Conservation (phyloP, 2,888 invertebrate species). For the Apeira syringaria region DNA sequence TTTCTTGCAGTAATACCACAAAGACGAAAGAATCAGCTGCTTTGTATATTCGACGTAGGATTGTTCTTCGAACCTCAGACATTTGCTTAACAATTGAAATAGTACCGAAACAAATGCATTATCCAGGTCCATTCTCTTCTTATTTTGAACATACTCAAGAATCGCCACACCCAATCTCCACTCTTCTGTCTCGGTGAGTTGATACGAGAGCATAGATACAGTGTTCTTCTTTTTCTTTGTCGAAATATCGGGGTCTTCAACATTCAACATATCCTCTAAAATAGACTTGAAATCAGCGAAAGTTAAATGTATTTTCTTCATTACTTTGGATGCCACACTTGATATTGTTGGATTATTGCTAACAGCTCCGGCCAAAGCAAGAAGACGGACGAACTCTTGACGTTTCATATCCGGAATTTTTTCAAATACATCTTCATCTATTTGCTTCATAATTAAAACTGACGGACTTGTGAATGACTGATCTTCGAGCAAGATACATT, state of each 20-base stretch:
- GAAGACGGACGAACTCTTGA: conserved; percentile 73
- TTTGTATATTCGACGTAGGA: conserved; percentile 93
- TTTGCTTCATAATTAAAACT: conserved; percentile 81
- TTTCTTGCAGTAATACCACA: conserved; percentile 88
- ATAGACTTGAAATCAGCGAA: conserved; percentile 84
- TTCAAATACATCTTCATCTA: conserved; percentile 81
- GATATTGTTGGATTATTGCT: conserved; percentile 85
- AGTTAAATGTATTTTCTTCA: conserved; percentile 87
- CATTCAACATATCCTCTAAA: conserved; percentile 84
- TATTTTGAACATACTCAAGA: conserved; percentile 93
- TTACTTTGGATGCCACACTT: conserved; percentile 84
- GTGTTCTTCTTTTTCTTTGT: conserved; percentile 70
- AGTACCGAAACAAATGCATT: conserved; percentile 87
- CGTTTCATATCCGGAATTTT: conserved; percentile 71
- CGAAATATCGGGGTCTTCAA: conserved; percentile 59
- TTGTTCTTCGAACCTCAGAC: conserved; percentile 92
- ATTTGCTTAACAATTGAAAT: conserved; percentile 91
- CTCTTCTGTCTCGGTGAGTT: conserved; percentile 84
- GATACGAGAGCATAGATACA: conserved; percentile 78
- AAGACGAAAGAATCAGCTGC: conserved; percentile 91
- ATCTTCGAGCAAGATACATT: conserved; percentile 63
- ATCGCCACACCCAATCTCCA: conserved; percentile 93
- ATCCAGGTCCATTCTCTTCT: conserved; percentile 89
- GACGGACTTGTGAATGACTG: conserved; percentile 62
- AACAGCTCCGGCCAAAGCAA: conserved; percentile 81